Conservation (phyloP, 2,797 vertebrate genomes). For the Momotus momota region DNA sequence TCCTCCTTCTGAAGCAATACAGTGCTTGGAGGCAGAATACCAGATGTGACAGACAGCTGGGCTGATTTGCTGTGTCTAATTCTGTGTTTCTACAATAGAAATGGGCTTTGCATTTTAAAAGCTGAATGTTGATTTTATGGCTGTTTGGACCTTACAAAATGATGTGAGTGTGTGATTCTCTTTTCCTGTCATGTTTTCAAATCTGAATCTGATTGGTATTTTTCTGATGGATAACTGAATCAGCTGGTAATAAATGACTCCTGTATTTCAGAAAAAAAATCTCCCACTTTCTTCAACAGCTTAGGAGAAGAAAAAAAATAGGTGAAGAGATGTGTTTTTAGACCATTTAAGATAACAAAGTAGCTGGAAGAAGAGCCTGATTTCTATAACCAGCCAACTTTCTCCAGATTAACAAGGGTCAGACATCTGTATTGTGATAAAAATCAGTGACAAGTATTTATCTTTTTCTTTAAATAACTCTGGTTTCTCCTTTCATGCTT, state of each 20-base stretch:
- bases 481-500: neutral
- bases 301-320: neutral
- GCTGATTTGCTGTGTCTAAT: slow-evolving; percentile 25
- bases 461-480: neutral
- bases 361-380: neutral
- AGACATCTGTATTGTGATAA: neutral
- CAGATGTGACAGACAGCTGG: slow-evolving; percentile 34
- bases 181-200: neutral
- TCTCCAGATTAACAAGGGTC: neutral
- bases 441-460: neutral
- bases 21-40: slow-evolving; percentile 53
- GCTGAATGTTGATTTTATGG: neutral
- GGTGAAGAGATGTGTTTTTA: neutral
- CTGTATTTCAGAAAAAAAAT: neutral
- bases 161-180: neutral
- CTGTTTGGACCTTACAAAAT: neutral
- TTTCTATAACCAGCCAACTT: neutral
- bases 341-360: neutral
- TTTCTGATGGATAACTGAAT: neutral
- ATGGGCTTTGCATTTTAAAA: neutral
- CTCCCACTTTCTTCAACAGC: neutral
- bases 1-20: neutral
- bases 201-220: neutral
- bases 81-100: slow-evolving; percentile 28
- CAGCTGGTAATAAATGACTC: neutral